Evolutionary conservation across 2,888 invertebrate species (phyloP).

Genomic region (Ellobium chinense): DNA sequence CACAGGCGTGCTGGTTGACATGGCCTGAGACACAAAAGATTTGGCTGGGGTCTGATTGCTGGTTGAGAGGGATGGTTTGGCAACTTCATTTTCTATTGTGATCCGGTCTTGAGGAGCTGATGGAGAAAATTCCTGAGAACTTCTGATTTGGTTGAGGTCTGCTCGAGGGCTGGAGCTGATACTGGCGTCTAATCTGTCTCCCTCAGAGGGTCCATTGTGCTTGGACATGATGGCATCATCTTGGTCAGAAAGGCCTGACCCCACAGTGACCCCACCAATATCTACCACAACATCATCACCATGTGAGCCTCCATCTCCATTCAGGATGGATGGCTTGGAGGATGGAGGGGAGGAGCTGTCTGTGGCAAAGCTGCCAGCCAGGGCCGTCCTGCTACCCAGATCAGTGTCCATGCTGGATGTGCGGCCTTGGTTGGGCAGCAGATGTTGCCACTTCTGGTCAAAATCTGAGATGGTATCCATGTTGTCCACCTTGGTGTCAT

Average conservation of each 20-base stretch:
- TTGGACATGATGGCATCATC: neutral
- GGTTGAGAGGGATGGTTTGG: neutral
- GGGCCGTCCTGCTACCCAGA: neutral
- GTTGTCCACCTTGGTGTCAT: constrained; percentile 35
- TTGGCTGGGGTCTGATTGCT: neutral
- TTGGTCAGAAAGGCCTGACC: neutral
- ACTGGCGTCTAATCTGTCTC: neutral
- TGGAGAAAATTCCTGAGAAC: neutral
- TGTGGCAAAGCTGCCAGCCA: constrained; percentile 33
- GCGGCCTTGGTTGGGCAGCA: constrained; percentile 42
- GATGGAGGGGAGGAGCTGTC: neutral
- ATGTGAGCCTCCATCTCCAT: neutral
- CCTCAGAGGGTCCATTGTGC: neutral
- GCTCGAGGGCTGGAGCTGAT: neutral
- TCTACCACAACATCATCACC: constrained; percentile 37
- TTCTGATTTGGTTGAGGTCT: neutral
- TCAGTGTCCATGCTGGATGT: constrained; percentile 23
- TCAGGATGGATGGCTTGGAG: neutral
- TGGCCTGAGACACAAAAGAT: neutral
- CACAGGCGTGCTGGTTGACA: neutral
- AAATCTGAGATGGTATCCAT: constrained; percentile 45
- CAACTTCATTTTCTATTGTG: constrained; percentile 16
- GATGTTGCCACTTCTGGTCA: constrained; percentile 53
- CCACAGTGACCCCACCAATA: too few species aligned
- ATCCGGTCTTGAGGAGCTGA: neutral